phyloP scores from a whole-genome alignment of 2,888 invertebrate species.

The Dasypolia templi region DNA sequence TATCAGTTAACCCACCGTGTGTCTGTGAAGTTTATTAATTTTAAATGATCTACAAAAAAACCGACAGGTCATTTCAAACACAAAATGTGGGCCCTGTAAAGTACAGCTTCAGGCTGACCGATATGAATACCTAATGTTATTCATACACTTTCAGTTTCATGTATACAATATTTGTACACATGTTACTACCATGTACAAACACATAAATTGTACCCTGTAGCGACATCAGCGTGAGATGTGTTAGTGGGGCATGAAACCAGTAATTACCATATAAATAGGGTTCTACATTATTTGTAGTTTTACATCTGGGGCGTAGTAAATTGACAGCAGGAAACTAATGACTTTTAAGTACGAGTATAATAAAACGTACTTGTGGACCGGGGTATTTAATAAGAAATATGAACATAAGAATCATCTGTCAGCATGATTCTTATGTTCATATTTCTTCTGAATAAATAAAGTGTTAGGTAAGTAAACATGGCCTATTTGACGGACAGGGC shows the following conservation, averaged over 20 bases:
- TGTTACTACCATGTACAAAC: slow-evolving; percentile 11
- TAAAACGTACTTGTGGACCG: too few relatives aligned
- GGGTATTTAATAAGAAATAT: not conserved
- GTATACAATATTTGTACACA: slow-evolving; percentile 32
- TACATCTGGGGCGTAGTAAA: slow-evolving; percentile 5
- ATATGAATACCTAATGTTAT: slow-evolving; percentile 10
- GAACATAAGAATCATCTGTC: too few relatives aligned
- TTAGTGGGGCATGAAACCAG: slow-evolving; percentile 30
- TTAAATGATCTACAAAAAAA: not conserved
- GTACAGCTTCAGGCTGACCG: not conserved
- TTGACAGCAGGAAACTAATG: slow-evolving; percentile 1
- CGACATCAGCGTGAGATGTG: slow-evolving; percentile 19
- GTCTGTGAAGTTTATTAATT: not conserved
- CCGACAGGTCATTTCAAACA: not conserved
- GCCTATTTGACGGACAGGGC: too few relatives aligned
- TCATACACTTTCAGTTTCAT: slow-evolving; percentile 37
- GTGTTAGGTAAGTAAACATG: too few relatives aligned
- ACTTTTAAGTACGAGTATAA: not conserved
- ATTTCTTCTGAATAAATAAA: not conserved
- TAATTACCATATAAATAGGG: slow-evolving; percentile 36
- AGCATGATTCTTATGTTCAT: too few relatives aligned
- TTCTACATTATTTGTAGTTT: slow-evolving; percentile 4
- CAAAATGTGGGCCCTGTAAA: not conserved
- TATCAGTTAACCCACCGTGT: not conserved
- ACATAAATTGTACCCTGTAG: slow-evolving; percentile 37